Percentiles rank a stretch among this genome's conserved stretches.
phyloP scores from a whole-genome alignment of 2,113 vertebrate genomes.

The Sander vitreus region DNA sequence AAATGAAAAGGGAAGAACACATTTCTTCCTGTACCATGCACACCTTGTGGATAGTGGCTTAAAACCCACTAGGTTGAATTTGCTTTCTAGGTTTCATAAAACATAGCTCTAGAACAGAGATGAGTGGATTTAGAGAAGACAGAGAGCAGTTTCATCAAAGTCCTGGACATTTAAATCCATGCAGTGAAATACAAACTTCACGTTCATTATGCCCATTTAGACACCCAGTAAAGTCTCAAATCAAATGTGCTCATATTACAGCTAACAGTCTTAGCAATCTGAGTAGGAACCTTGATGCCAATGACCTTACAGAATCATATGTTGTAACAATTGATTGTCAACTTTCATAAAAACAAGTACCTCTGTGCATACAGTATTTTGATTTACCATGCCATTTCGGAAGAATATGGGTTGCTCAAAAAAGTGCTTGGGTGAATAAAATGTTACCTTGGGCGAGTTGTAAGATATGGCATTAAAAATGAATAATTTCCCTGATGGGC shows the following conservation, averaged over 20 bases:
- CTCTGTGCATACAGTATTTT: slow-evolving; percentile 14
- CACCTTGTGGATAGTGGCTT: background rate
- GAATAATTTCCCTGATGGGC: slow-evolving; percentile 32
- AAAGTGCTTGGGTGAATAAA: slow-evolving; percentile 38
- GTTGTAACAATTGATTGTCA: slow-evolving; percentile 25
- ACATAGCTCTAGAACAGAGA: background rate
- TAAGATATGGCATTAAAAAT: slow-evolving; percentile 51
- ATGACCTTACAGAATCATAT: slow-evolving; percentile 15
- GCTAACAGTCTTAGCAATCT: background rate
- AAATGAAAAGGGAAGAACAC: background rate
- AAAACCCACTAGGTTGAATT: slow-evolving; percentile 3
- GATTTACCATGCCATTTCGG: slow-evolving; percentile 34
- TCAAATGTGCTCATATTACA: background rate
- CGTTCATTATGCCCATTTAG: slow-evolving; percentile 7
- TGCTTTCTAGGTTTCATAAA: background rate
- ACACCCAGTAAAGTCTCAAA: background rate
- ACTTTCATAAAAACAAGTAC: slow-evolving; percentile 27
- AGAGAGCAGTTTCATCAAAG: background rate
- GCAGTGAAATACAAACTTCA: slow-evolving; percentile 21
- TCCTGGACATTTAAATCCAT: slow-evolving; percentile 12
- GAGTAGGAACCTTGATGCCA: background rate
- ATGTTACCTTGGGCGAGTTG: slow-evolving; percentile 29
- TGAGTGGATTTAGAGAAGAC: background rate
- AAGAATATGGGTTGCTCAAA: slow-evolving; percentile 31
- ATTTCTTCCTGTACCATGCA: background rate